phyloP scores from a whole-genome alignment of 2,797 vertebrate genomes.

The Notolabrus celidotus region DNA sequence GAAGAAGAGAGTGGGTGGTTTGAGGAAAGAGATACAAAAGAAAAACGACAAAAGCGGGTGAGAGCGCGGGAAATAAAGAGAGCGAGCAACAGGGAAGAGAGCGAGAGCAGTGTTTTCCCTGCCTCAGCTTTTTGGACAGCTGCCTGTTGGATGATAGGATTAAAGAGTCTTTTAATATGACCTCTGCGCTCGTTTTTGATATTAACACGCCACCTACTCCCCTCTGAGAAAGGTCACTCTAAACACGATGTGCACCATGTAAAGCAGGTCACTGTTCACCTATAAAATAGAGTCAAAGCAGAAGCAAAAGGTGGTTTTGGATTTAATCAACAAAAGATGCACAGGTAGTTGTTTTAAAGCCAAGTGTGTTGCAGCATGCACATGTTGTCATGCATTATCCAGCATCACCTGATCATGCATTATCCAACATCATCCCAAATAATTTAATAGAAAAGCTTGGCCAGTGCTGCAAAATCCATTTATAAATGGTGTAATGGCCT shows the following conservation, averaged over 20 bases:
- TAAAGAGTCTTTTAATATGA: slow-evolving; percentile 76
- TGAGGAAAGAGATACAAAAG: slow-evolving; percentile 41
- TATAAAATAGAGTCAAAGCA: slow-evolving; percentile 4
- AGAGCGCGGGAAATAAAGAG: slow-evolving; percentile 17
- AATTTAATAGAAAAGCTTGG: too few species aligned
- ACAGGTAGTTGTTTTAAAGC: slow-evolving; percentile 1
- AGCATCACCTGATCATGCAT: too few species aligned
- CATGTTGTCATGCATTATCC: background rate
- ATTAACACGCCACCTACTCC: slow-evolving; percentile 59
- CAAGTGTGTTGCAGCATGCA: background rate
- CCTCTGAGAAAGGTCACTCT: slow-evolving; percentile 60
- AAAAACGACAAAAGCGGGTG: slow-evolving; percentile 32
- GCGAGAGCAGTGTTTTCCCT: slow-evolving; percentile 41
- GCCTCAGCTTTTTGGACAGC: slow-evolving; percentile 74
- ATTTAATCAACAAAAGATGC: slow-evolving; percentile 1
- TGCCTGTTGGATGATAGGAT: slow-evolving; percentile 78
- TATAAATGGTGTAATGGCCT: too few species aligned
- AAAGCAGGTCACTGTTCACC: slow-evolving; percentile 37
- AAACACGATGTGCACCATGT: slow-evolving; percentile 42
- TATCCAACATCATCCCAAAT: too few species aligned
- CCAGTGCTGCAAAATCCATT: too few species aligned
- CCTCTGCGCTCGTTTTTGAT: slow-evolving; percentile 61
- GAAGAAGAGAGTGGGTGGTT: slow-evolving; percentile 51
- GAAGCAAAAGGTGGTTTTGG: background rate
- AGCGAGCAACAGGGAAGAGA: slow-evolving; percentile 25